phyloP scores from a whole-genome alignment of 23 tunicate genomes.

The Ascidia mentula region DNA sequence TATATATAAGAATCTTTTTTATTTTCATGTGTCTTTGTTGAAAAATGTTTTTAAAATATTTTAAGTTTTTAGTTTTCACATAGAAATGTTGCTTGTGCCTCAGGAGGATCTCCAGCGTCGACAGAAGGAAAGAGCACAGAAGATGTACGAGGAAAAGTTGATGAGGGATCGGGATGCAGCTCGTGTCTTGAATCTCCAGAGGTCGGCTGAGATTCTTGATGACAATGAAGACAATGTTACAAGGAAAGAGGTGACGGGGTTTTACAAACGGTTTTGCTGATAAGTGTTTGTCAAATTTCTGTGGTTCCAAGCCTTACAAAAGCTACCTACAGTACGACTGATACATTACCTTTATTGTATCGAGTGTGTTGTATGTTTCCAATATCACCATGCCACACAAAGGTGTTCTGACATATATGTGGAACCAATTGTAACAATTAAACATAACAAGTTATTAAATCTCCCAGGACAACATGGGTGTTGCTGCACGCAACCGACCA shows the following conservation, averaged over 20 bases:
- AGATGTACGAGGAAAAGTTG: constrained; percentile 56
- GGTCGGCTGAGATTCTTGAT: constrained; percentile 64
- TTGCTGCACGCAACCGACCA: constrained; percentile 45
- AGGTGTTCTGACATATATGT: neutral
- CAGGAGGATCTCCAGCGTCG: constrained; percentile 83
- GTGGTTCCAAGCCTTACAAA: too few relatives aligned
- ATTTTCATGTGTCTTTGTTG: neutral
- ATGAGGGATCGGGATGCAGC: constrained; percentile 78
- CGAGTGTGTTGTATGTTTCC: too few relatives aligned
- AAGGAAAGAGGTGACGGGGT: neutral
- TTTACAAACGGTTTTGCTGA: neutral
- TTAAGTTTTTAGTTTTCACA: too few relatives aligned
- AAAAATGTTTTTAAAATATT: neutral
- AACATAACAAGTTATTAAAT: neutral
- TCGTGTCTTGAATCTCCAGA: constrained; percentile 48
- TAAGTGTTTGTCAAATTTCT: too few relatives aligned
- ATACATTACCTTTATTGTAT: too few relatives aligned
- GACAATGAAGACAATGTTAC: constrained; percentile 10
- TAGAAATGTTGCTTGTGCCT: too few relatives aligned
- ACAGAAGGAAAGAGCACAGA: constrained; percentile 55
- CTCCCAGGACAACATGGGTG: neutral
- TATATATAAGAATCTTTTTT: neutral
- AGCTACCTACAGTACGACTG: too few relatives aligned
- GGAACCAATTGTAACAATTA: neutral
- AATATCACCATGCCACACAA: neutral